Evolutionary conservation across 2,888 invertebrate species (phyloP), one percentile per base, ranked within the genome.

Genomic region (Ophonus ardosiacus): DNA sequence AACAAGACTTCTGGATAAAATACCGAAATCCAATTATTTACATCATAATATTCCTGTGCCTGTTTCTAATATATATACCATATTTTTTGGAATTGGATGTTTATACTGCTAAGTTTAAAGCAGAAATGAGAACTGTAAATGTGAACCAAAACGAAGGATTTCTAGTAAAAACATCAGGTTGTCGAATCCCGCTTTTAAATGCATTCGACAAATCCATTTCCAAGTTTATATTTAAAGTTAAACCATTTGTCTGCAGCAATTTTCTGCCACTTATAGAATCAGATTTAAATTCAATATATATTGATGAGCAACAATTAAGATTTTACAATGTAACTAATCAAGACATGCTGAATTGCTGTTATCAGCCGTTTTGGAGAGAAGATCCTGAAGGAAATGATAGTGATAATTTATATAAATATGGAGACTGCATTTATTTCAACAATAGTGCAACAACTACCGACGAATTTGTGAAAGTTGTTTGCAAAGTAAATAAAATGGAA

Each of bases 391-490:
- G 90, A 31, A 91, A 93, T 86, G 91, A 93, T 84, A 89, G 89
- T 8, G 94, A 94, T 87, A 91, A 92, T 86, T 91, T 92, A 88
- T 92, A 93, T 24, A 87, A 92, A 87, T 93, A 92, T 88, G 90
- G 88, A 40, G 88, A 89, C 7, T 95, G 95, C 88, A 89, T 91
- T 24, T 88, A 90, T 68, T 94, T 95, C 87, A 88, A 90, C n/a
- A 89, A 90, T 59, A 89, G 90, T 17, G 91, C 92, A 86, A 89
- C 91, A 88, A 91, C 93, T 40, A 88, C 89, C 5, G 92, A 93
- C 85, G 96, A 97, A 90, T 97, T 95, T 89, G 92, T 96, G 8
- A 93, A 92, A 90, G 94, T 96, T 2, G 92, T 92, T 21, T 97
- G 97, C 89, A 91, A 89, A 15, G 91, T 91, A 85, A 88, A 92